Conservation (phyloP, 2,113 vertebrate genomes). For the Accipiter virgatus region DNA sequence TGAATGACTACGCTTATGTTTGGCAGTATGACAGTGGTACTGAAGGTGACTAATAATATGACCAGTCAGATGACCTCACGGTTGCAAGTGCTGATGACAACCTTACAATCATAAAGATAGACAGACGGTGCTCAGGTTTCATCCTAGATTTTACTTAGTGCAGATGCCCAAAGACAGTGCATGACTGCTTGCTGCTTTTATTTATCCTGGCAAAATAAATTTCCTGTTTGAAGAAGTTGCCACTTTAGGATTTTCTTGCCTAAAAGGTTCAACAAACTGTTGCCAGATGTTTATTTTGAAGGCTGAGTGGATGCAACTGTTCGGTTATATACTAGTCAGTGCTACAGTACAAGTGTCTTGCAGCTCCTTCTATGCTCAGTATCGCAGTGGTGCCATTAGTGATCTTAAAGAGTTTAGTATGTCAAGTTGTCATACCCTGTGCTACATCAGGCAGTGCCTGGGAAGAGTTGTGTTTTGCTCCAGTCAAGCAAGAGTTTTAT, state of each 20-base stretch:
- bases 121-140: neutral
- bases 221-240: neutral
- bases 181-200: neutral
- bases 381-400: neutral
- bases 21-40: neutral
- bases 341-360: neutral
- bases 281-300: neutral
- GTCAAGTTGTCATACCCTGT: neutral
- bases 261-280: neutral
- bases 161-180: neutral
- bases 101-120: neutral
- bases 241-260: neutral
- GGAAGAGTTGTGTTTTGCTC: neutral
- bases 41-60: slow-evolving; percentile 13
- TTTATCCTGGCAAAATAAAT: neutral
- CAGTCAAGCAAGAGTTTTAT: neutral
- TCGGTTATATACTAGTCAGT: neutral
- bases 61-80: neutral
- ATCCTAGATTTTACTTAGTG: neutral
- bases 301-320: neutral
- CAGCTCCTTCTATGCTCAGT: neutral
- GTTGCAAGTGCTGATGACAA: neutral
- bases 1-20: neutral
- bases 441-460: neutral
- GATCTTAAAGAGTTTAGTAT: neutral